Conservation (phyloP, 2,888 invertebrate genomes). For the Steinernema carpocapsae region DNA sequence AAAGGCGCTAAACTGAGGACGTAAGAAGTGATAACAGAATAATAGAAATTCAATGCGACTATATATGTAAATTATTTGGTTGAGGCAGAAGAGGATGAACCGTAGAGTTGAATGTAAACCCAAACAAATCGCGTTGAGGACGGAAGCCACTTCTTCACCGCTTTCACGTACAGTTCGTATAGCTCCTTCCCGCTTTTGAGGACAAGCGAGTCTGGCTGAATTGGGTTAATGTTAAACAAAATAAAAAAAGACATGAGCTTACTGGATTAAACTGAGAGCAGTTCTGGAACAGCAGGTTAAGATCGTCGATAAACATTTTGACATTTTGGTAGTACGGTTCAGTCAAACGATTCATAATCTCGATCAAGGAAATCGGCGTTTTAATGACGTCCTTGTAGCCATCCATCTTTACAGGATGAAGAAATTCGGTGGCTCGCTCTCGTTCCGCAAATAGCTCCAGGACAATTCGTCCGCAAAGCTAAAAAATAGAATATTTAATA, state of each 20-base stretch:
- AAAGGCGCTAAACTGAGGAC: not conserved
- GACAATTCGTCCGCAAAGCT: not conserved
- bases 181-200: constrained; percentile 41
- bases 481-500: not conserved
- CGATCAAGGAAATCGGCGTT: not conserved
- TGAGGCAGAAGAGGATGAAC: constrained; percentile 4
- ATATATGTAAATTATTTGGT: not conserved
- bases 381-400: not conserved
- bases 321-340: constrained; percentile 11
- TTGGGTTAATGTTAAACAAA: not conserved
- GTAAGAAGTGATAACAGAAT: not conserved
- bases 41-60: constrained; percentile 15
- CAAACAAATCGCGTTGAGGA: constrained; percentile 20
- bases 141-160: constrained; percentile 46
- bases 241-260: constrained; percentile 4
- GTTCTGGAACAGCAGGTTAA: constrained; percentile 50
- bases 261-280: constrained; percentile 51
- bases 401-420: not conserved
- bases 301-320: constrained; percentile 47
- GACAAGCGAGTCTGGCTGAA: constrained; percentile 44
- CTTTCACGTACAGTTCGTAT: constrained; percentile 48
- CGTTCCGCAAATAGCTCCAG: constrained; percentile 5
- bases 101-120: constrained; percentile 22
- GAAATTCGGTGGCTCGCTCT: not conserved
- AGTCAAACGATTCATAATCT: constrained; percentile 13